These are phyloP conservation scores for Mesorhabditis spiculigera DNA, from an alignment of 2,888 invertebrate species.

Conservation along the genomic window DNA sequence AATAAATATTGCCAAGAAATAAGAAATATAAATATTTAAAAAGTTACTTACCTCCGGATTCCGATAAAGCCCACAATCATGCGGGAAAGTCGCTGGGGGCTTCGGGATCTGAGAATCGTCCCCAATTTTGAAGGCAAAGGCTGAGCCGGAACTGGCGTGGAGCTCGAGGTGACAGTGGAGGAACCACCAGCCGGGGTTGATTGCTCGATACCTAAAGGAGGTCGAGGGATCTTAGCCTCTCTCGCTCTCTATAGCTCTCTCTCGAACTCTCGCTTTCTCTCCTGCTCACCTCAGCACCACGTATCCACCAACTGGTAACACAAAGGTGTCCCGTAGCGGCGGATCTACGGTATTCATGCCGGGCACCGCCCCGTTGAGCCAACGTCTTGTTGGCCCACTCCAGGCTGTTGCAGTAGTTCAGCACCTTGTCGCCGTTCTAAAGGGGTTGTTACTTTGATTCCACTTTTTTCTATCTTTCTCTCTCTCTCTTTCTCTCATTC, in stretches of 20 bases:
- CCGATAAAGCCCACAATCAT: constrained; percentile 37
- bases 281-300: constrained; percentile 46
- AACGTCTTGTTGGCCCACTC: constrained; percentile 27
- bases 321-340: constrained; percentile 55
- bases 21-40: no score
- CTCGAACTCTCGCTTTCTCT: not conserved
- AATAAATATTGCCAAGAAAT: no score
- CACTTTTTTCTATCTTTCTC: no score
- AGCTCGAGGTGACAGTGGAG: constrained; percentile 53
- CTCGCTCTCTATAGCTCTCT: no score
- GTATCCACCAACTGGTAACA: constrained; percentile 58
- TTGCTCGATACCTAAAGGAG: constrained; percentile 49
- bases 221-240: not conserved
- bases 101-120: constrained; percentile 45
- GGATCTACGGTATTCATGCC: constrained; percentile 46
- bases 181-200: constrained; percentile 58
- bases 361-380: constrained; percentile 38
- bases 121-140: constrained; percentile 45
- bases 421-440: constrained; percentile 12
- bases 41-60: no score
- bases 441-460: no score
- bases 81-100: constrained; percentile 40
- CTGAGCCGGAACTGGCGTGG: constrained; percentile 57
- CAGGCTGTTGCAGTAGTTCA: constrained; percentile 24
- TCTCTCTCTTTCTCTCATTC: not conserved